Base-by-base conservation (phyloP, 2,888 invertebrate species). In the Julus scandinavius region DNA sequence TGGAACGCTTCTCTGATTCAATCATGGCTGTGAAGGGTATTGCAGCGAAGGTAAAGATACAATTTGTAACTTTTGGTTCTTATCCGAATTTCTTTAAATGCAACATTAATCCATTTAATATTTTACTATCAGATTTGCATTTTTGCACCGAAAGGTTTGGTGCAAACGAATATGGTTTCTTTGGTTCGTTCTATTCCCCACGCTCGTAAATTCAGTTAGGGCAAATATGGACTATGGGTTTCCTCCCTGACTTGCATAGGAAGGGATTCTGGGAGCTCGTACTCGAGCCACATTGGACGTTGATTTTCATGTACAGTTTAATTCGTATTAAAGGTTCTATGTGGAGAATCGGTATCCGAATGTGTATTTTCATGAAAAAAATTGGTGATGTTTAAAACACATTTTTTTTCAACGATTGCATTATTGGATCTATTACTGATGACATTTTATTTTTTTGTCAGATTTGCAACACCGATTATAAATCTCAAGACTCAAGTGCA, bases 301-400 rank as follows among this genome's bases (percentile, higher is more conserved):
- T 58, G 38, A 87, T 87, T 29, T 85, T 80, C 50, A 87, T 87
- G 87, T 87, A 87, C 87, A 87, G 87, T 54, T 87, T 87, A 87
- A 87, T 38, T 54, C 49, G 49, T 87, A 87, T 50, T 50, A 87
- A 87, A 49, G 87, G 87, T 50, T 54, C 87, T 87, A 54, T 87
- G 87, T 87, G 87, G 58, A 50, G 63, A 87, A 87, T 45, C 45
- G 13, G 1, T 17, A 2, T 0, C 20, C 15, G 1, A 5, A 2
- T 29, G 38, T 38, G 11, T 20, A 80, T 80, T 80, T 80, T 38
- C n/a, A 63, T 45, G 6, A 5, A 45, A 45, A 45, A 45, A 45
- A n/a, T n/a, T 45, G 41, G 4, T 45, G 41, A 45, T 45, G 41
- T 63, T 17, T n/a, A 63, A 2, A n/a, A 2, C n/a, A 63, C 6